A percentile compares a stretch with the other conserved stretches of the same genome.
Conservation (phyloP, 2,113 vertebrate genomes). For the Hystrix cristata region DNA sequence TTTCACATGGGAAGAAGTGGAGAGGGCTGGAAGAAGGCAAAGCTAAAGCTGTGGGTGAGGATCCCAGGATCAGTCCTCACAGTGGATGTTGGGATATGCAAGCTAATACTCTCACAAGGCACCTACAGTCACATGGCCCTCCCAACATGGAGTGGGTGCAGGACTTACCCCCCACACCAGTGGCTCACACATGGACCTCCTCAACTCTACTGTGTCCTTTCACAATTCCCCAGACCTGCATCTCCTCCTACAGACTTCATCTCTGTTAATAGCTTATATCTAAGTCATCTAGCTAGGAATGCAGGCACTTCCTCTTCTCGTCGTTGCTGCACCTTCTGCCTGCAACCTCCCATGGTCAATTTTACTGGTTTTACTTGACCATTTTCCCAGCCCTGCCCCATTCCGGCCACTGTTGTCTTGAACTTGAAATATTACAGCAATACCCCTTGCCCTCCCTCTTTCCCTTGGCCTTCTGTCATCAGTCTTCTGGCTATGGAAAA, state of each 20-base stretch:
- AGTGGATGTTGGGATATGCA: not conserved
- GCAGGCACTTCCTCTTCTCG: not conserved
- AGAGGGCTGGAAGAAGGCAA: not conserved
- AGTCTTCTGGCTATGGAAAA: not conserved
- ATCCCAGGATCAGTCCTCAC: not conserved
- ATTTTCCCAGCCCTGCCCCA: not conserved
- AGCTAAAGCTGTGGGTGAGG: not conserved
- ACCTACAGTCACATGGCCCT: not conserved
- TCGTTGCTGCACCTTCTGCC: not conserved
- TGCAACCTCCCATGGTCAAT: not conserved
- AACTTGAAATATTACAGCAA: not conserved
- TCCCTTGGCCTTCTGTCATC: not conserved
- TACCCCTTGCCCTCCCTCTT: not conserved
- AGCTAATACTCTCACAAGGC: not conserved
- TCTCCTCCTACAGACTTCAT: not conserved
- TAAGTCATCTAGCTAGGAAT: not conserved
- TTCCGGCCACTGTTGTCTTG: not conserved
- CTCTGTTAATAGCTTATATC: not conserved
- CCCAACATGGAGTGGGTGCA: accelerated
- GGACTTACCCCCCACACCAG: accelerated
- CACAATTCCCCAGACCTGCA: not conserved
- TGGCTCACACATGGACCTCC: not conserved
- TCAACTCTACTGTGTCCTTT: not conserved
- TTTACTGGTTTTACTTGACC: not conserved
- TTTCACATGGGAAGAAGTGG: not conserved